These are phyloP conservation scores for Conchocele bisecta DNA, from an alignment of 2,888 invertebrate genomes.

Conservation along the genomic window DNA sequence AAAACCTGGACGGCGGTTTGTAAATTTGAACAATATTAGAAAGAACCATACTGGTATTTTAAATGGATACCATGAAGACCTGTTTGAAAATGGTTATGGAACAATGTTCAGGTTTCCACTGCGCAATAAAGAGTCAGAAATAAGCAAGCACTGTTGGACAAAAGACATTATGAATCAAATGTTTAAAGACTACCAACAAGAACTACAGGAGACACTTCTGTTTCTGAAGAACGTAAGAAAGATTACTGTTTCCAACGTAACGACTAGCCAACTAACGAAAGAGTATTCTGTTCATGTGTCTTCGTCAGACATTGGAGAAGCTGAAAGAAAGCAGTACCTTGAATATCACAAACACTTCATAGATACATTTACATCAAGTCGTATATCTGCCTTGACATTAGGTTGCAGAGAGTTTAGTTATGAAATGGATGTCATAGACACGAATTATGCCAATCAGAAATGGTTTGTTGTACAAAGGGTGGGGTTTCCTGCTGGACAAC, in stretches of 20 bases:
- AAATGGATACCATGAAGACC: conserved; percentile 44
- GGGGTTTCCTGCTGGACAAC: conserved; percentile 59
- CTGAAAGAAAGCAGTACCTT: background rate
- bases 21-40: conserved; percentile 34
- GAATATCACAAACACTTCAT: background rate
- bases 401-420: conserved; percentile 1
- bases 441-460: background rate
- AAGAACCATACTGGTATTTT: conserved; percentile 37
- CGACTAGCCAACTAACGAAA: background rate
- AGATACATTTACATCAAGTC: background rate
- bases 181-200: conserved; percentile 27
- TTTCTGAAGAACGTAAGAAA: conserved; percentile 51
- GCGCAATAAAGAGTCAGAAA: conserved; percentile 63
- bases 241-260: conserved; percentile 36
- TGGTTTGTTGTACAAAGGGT: conserved; percentile 70
- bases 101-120: conserved; percentile 63
- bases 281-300: conserved; percentile 5
- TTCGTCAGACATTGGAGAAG: background rate
- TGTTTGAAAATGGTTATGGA: conserved; percentile 20
- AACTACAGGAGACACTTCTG: conserved; percentile 39
- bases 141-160: conserved; percentile 49
- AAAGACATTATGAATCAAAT: conserved; percentile 9
- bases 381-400: background rate
- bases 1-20: conserved; percentile 50
- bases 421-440: background rate